Evolutionary conservation across 1,140 invertebrate species (phyloP), one percentile per base, ranked within the genome.

Genomic region (Nomia melanderi): DNA sequence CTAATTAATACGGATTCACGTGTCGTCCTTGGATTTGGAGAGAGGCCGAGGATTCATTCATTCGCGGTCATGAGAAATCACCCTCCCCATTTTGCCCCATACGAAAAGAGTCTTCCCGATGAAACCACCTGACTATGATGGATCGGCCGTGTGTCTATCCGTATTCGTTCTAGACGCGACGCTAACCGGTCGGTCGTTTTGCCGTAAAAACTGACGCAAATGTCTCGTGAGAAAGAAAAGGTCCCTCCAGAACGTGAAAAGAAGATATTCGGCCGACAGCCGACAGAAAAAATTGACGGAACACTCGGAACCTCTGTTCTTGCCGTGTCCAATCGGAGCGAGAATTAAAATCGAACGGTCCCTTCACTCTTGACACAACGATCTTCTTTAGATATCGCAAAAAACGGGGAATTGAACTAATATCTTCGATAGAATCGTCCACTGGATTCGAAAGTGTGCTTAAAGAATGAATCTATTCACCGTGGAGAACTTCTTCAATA

Each of bases 101-200:
- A 63, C 65, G 62, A 69, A 78, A 82, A 72, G 78, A 70, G 44
- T 72, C 67, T 69, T 56, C 71, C 77, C 81, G 78, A 80, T 74
- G 81, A 77, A 80, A 71, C 71, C 81, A 82, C 81, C 81, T 82
- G 81, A 82, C 78, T 71, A 70, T 82, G 81, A 82, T 82, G 78
- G 76, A 82, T 82, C 67, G 70, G 17, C 20, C 62, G 53, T 59
- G 77, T 74, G 74, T 80, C 74, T 63, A 54, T 64, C 31, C 31
- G 36, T 54, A 39, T 33, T 44, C 31, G 57, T 57, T 69, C 57
- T 76, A 76, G 73, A 44, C 41, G 27, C n/a, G 44, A 78, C 66
- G 66, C 59, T 67, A 76, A 75, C 71, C 71, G 77, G 71, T 72
- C 70, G 50, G 53, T 50, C 62, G 76, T 77, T 79, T 79, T 77